A percentile compares a stretch with the other conserved stretches of the same genome.
These are phyloP conservation scores for Phrynocephalus versicolor DNA, from an alignment of 2,113 vertebrate species.

Conservation along the genomic window DNA sequence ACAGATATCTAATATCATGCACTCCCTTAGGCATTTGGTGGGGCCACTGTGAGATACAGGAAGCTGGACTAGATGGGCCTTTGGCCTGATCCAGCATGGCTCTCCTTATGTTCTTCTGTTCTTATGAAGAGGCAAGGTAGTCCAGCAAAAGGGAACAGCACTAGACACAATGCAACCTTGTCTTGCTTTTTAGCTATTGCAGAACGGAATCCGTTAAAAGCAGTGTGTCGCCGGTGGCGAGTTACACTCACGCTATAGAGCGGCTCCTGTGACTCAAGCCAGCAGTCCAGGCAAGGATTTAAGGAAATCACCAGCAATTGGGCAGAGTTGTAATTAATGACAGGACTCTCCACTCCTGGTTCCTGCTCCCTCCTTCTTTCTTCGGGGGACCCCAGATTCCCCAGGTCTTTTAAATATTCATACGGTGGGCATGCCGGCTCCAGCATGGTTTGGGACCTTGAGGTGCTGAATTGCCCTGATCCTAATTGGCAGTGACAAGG, in stretches of 20 bases:
- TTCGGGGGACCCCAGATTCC: background rate
- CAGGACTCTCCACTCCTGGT: no score
- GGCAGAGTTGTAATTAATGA: background rate
- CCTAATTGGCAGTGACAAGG: slow-evolving; percentile 57
- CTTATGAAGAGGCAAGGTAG: no score
- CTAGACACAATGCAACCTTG: background rate
- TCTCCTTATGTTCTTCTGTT: no score
- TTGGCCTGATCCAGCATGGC: no score
- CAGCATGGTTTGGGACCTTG: slow-evolving; percentile 51
- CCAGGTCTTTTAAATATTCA: slow-evolving; percentile 30
- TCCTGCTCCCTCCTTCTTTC: background rate
- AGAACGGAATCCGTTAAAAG: background rate
- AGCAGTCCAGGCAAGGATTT: background rate
- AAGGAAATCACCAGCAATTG: background rate
- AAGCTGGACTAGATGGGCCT: no score
- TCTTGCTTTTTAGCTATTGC: background rate
- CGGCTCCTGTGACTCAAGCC: no score
- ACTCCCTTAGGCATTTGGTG: no score
- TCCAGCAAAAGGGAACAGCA: no score
- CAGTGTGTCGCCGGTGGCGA: background rate
- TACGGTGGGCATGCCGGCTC: background rate
- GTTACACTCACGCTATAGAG: no score
- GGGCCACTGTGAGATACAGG: no score
- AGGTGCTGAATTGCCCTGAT: slow-evolving; percentile 43
- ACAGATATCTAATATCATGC: no score